Evolutionary conservation across 2,797 vertebrate genomes (phyloP).

Genomic region (Anolis apletophallus): DNA sequence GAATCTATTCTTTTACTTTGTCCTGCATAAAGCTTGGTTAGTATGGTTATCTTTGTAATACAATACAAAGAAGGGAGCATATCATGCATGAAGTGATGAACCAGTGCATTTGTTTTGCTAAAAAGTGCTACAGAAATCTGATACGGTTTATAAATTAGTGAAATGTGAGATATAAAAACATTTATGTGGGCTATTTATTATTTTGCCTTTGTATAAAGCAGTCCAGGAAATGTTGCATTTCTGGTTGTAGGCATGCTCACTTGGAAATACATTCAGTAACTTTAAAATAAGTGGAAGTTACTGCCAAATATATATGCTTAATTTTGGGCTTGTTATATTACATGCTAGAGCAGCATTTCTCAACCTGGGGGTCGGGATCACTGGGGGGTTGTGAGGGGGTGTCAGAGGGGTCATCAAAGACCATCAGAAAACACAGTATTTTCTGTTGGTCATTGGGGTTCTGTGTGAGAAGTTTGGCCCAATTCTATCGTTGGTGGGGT

Average conservation of each 20-base stretch:
- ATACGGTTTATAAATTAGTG: not conserved
- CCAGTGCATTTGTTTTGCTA: not conserved
- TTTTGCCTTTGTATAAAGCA: conserved; percentile 27
- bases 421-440: too few species aligned
- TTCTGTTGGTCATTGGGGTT: too few species aligned
- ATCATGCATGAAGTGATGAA: conserved; percentile 23
- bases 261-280: not conserved
- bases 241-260: conserved; percentile 3
- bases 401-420: too few species aligned
- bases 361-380: too few species aligned
- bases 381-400: too few species aligned
- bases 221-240: not conserved
- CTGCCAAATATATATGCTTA: not conserved
- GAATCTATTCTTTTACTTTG: conserved; percentile 23
- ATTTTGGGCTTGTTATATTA: not conserved
- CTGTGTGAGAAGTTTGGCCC: too few species aligned
- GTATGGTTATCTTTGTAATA: not conserved
- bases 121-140: not conserved
- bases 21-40: not conserved
- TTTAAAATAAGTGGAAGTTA: conserved; percentile 10
- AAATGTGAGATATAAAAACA: not conserved
- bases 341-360: not conserved
- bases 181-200: not conserved
- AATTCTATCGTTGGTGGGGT: too few species aligned
- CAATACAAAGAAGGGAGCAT: conserved; percentile 28